These are phyloP conservation scores for rabbit (Oryctolagus cuniculus) DNA, from an alignment of 2,113 vertebrate species.

Conservation along the genomic window DNA sequence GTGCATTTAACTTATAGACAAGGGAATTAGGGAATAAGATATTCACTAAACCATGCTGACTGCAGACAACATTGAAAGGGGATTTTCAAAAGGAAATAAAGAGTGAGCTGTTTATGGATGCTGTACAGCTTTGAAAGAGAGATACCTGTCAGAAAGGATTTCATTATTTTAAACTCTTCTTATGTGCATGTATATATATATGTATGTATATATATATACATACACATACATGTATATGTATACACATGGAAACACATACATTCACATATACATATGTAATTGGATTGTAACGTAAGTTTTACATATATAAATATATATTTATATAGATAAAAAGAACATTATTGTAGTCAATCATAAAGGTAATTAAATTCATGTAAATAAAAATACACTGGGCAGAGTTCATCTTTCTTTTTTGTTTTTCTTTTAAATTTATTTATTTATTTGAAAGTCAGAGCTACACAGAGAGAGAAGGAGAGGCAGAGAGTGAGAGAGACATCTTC, in stretches of 20 bases:
- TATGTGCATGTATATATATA: background rate
- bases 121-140: background rate
- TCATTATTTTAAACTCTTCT: background rate
- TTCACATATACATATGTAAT: background rate
- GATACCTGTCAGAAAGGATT: background rate
- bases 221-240: background rate
- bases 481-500: too few species aligned
- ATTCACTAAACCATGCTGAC: background rate
- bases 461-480: too few species aligned
- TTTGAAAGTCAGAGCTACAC: too few species aligned
- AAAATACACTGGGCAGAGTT: background rate
- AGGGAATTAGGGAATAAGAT: background rate
- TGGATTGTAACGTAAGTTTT: background rate
- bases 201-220: background rate
- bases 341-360: background rate
- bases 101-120: background rate
- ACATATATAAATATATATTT: too few species aligned
- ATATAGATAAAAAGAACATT: background rate
- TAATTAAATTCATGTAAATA: background rate
- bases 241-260: background rate
- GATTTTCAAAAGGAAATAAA: background rate
- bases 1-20: background rate
- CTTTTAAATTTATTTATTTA: too few species aligned
- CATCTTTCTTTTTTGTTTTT: too few species aligned
- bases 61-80: background rate